Base-by-base conservation (phyloP, 2,113 vertebrate species). In the Opisthocomus hoazin region DNA sequence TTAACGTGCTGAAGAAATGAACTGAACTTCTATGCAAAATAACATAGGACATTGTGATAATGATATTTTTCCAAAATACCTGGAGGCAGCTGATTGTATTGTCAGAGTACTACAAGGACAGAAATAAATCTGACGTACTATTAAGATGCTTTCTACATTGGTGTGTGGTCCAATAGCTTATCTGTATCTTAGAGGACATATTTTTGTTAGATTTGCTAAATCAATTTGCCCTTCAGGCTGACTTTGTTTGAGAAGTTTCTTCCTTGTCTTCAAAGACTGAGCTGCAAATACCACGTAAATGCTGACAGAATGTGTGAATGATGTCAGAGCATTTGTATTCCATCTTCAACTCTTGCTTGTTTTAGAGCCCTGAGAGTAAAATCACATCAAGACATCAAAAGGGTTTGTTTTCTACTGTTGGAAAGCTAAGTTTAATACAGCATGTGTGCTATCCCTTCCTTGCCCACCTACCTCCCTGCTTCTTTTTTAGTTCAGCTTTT, bases 41-140 rank as follows among this genome's bases (percentile, higher is more conserved):
- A 95, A 23, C 20, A 11, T 2, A 21, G 14, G 36, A 69, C 1
- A 0, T 48, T 94, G 70, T 74, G 81, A 96, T 64, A 39, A 84
- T 18, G 41, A n/a, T 88, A 56, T 75, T 92, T 95, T 97, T 90
- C 90, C 97, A 95, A 84, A 94, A 82, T 70, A 95, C 10, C 90
- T 4, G 0, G 66, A 87, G 76, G 83, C 70, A 37, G 17, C 57
- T 94, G 69, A 79, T 39, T 78, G 12, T 30, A 30, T 66, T 95
- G 60, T 80, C 76, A 73, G 56, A 71, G 16, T 64, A 46, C 45
- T 66, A 17, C 41, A 76, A 85, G 77, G 27, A 39, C 36, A 87
- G 54, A 70, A 90, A 68, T 63, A 91, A 79, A 93, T 96, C 87
- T 71, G 92, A 75, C n/a, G n/a, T 85, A 58, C 45, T 68, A 53